These are phyloP conservation scores for Brachyistius frenatus DNA, from an alignment of 2,113 vertebrate genomes.

Conservation along the genomic window DNA sequence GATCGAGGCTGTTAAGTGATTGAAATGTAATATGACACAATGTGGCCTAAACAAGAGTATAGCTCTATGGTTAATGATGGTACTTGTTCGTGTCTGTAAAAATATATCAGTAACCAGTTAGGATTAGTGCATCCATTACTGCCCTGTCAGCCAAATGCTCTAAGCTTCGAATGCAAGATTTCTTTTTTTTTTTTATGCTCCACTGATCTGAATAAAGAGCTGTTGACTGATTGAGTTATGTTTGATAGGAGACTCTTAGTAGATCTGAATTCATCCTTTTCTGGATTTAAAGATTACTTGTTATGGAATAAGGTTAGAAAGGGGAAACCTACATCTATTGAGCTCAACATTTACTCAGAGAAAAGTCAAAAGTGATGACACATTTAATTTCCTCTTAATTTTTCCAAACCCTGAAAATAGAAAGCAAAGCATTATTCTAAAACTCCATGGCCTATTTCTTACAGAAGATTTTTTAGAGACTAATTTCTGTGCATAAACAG, in stretches of 20 bases:
- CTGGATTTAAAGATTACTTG: background rate
- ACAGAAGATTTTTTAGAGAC: too few species aligned
- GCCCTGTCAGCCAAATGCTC: background rate
- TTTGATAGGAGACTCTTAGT: background rate
- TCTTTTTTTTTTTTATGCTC: background rate
- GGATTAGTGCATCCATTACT: background rate
- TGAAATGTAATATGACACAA: slow-evolving; percentile 60
- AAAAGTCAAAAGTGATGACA: too few species aligned
- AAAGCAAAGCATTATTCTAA: too few species aligned
- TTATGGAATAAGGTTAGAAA: background rate
- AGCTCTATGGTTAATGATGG: slow-evolving; percentile 39
- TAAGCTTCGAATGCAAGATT: background rate
- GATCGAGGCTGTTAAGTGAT: slow-evolving; percentile 53
- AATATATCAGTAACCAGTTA: slow-evolving; percentile 22
- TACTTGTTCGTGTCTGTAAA: slow-evolving; percentile 34
- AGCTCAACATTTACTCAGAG: too few species aligned
- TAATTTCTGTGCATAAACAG: too few species aligned
- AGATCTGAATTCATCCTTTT: background rate
- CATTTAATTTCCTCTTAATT: too few species aligned
- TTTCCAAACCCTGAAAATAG: too few species aligned
- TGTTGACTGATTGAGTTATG: background rate
- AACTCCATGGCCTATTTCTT: too few species aligned
- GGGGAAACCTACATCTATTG: too few species aligned
- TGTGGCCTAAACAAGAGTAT: slow-evolving; percentile 14
- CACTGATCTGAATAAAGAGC: background rate